Evolutionary conservation across 1,140 invertebrate species (phyloP).

Genomic region (Caligus rogercresseyi): DNA sequence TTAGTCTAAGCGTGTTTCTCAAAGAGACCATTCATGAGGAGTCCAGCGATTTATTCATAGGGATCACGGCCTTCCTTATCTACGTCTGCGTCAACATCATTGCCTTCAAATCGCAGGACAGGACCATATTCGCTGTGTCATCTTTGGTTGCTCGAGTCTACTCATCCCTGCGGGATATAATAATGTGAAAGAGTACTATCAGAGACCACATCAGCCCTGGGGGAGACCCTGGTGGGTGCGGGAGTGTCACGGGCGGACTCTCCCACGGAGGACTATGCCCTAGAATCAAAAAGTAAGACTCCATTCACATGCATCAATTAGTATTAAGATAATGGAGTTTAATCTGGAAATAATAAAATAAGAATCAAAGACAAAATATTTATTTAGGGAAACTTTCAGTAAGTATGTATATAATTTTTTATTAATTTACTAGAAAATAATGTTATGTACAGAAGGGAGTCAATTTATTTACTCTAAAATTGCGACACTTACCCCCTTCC

Average conservation of each 20-base stretch:
- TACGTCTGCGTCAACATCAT: not conserved
- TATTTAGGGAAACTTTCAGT: not conserved
- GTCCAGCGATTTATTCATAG: not conserved
- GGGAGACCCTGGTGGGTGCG: not conserved
- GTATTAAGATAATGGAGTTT: not conserved
- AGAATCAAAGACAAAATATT: not conserved
- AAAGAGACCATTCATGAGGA: conserved; percentile 3
- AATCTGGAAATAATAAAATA: not conserved
- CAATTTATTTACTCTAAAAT: not conserved
- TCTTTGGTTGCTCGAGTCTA: conserved; percentile 2
- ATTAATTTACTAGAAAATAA: no score
- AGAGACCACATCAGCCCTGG: conserved; percentile 7
- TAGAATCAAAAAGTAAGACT: not conserved
- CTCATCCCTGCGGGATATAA: conserved; percentile 15
- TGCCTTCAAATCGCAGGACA: conserved; percentile 4
- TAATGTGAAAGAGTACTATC: conserved; percentile 4
- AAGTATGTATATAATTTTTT: not conserved
- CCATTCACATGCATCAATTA: not conserved
- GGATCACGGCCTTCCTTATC: not conserved
- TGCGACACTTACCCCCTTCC: no score
- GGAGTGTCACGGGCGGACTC: not conserved
- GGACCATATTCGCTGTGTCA: conserved; percentile 1
- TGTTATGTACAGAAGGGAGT: no score
- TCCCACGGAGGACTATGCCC: not conserved
- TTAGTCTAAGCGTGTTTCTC: conserved; percentile 8